These are phyloP conservation scores for Xylocampa areola DNA, from an alignment of 2,888 invertebrate genomes.

Conservation along the genomic window DNA sequence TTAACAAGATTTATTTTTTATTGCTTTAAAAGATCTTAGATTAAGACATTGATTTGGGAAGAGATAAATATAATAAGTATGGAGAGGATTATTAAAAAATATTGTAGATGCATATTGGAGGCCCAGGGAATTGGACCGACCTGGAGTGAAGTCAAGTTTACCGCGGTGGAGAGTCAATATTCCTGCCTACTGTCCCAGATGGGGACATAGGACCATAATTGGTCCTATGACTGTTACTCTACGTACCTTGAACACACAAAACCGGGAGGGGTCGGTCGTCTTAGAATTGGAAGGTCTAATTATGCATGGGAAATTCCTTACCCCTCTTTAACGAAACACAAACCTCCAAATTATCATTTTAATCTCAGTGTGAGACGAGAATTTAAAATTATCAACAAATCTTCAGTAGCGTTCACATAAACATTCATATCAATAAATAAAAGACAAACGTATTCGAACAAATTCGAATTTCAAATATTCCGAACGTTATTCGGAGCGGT, in stretches of 20 bases:
- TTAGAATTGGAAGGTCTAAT: background rate
- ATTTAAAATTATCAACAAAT: background rate
- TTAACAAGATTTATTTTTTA: slow-evolving; percentile 12
- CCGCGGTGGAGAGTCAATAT: too few species aligned
- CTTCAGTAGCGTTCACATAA: slow-evolving; percentile 29
- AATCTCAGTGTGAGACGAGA: background rate
- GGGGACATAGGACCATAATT: too few species aligned
- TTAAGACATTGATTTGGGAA: background rate
- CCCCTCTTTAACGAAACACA: background rate
- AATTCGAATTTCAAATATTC: slow-evolving; percentile 69
- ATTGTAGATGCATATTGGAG: too few species aligned
- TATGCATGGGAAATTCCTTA: background rate
- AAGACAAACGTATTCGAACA: slow-evolving; percentile 48
- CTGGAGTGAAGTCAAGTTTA: too few species aligned
- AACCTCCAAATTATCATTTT: background rate
- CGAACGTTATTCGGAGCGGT: slow-evolving; percentile 47
- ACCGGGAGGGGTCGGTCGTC: too few species aligned
- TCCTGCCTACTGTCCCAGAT: too few species aligned
- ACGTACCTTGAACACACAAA: too few species aligned
- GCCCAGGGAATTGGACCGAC: too few species aligned
- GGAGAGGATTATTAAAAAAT: too few species aligned
- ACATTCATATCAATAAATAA: slow-evolving; percentile 46
- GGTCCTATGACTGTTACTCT: too few species aligned
- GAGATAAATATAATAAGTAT: background rate
- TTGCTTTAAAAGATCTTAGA: slow-evolving; percentile 8